Evolutionary conservation across 2,113 vertebrate genomes (phyloP).

Genomic region (Octodon degus): DNA sequence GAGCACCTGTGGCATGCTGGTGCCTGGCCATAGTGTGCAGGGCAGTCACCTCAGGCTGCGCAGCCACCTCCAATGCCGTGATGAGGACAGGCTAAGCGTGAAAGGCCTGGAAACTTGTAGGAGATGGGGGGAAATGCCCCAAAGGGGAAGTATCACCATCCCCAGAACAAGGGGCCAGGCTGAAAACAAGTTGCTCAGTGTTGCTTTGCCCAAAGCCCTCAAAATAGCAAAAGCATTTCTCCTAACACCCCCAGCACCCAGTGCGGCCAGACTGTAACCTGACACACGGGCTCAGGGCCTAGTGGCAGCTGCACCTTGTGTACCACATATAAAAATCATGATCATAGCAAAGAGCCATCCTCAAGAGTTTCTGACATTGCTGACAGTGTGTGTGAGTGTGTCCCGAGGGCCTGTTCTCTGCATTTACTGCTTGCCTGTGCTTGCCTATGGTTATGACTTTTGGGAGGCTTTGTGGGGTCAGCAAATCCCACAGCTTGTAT

Average conservation of each 20-base stretch:
- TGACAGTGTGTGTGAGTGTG: neutral
- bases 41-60: neutral
- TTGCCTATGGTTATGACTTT: neutral
- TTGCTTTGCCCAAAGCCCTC: neutral
- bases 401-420: neutral
- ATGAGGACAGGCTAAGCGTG: neutral
- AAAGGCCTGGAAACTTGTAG: neutral
- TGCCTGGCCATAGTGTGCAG: neutral
- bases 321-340: neutral
- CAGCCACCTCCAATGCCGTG: too few relatives aligned
- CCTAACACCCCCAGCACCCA: neutral
- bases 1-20: fast-evolving
- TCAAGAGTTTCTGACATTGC: neutral
- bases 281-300: neutral
- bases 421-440: neutral
- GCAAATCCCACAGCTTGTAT: neutral
- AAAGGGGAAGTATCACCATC: neutral
- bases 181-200: neutral
- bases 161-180: neutral
- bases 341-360: neutral
- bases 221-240: neutral
- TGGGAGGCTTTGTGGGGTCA: neutral
- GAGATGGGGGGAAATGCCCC: neutral
- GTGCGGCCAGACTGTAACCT: neutral
- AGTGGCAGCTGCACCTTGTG: too few relatives aligned